Base-by-base conservation (phyloP, 1,140 invertebrate genomes). In the Ceratosolen fusciceps region DNA sequence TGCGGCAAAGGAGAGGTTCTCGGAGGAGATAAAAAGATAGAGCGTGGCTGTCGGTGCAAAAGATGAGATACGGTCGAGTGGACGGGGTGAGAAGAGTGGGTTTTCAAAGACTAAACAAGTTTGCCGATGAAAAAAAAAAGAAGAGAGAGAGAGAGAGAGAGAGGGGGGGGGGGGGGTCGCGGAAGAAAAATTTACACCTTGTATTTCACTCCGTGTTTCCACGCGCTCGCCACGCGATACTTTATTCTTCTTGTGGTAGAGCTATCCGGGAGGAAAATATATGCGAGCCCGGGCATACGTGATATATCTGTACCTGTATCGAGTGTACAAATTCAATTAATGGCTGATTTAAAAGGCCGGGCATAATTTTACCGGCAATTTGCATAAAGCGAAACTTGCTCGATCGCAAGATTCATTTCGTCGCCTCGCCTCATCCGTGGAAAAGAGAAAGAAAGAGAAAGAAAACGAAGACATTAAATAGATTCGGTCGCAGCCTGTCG, bases 61-160 rank as follows among this genome's bases (percentile, higher is more conserved):
- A 79, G 58, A 79, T 73, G 70, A 74, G 67, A 74, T 79, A 71
- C 76, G 54, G 72, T 78, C 68, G 76, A 72, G 47, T 29, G 29
- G n/a, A 47, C 47, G 9, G 21, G 47, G 37, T 29, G 39, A 74
- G 10, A 60, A 24, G 7, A 37, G 12, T 60, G 24, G 26, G 74
- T 29, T 39, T n/a, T n/a, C 60, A 62, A 37, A n/a, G 74, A 76
- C 77, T 65, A 75, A 71, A 75, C 39, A 79, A 37, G 34, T 56
- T 26, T 31, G 60, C 29, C 37, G 37, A 62, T 56, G 39, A 34
- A 71, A 62, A 71, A 43, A 74, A 74, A 79, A 74, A 68, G 62
- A 34, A 77, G 47, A 58, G 73, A 79, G 26, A n/a, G n/a, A n/a
- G n/a, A n/a, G n/a, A n/a, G n/a, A n/a, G n/a, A n/a, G n/a, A n/a